Conservation (phyloP, 2,888 invertebrate genomes). For the Sphaerophoria taeniata region DNA sequence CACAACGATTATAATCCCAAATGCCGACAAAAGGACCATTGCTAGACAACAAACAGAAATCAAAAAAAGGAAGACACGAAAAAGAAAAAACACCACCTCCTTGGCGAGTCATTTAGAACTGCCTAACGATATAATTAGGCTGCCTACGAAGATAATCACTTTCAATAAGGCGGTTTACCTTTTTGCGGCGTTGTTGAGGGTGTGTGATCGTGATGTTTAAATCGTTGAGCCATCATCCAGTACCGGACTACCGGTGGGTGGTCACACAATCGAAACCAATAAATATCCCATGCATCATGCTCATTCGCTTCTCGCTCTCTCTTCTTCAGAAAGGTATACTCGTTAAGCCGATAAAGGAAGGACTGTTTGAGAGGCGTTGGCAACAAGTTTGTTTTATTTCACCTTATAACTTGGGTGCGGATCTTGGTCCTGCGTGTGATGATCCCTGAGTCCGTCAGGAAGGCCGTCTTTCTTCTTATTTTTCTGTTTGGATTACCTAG, state of each 20-base stretch:
- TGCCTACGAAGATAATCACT: slow-evolving; percentile 65
- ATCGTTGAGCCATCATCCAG: slow-evolving; percentile 22
- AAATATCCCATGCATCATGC: slow-evolving; percentile 51
- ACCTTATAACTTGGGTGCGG: slow-evolving; percentile 57
- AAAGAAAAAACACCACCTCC: slow-evolving; percentile 47
- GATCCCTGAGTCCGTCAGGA: slow-evolving; percentile 29
- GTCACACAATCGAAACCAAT: slow-evolving; percentile 71
- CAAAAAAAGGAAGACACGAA: not conserved
- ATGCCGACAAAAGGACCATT: slow-evolving; percentile 68
- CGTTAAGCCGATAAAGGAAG: slow-evolving; percentile 44
- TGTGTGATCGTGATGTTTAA: slow-evolving; percentile 71
- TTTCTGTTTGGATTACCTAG: slow-evolving; percentile 32
- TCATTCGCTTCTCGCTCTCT: not conserved
- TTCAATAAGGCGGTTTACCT: slow-evolving; percentile 37
- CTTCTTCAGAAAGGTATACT: slow-evolving; percentile 1
- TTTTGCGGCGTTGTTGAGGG: slow-evolving; percentile 46
- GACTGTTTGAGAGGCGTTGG: slow-evolving; percentile 66
- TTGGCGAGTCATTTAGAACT: slow-evolving; percentile 70
- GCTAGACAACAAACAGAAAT: slow-evolving; percentile 17
- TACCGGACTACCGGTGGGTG: slow-evolving; percentile 64
- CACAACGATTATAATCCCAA: slow-evolving; percentile 52
- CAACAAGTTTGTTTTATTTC: slow-evolving; percentile 71
- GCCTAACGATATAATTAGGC: slow-evolving; percentile 74
- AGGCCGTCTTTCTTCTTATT: slow-evolving; percentile 32
- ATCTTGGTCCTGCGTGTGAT: slow-evolving; percentile 45